Base-by-base conservation (phyloP, 2,113 vertebrate genomes). In the Carassius gibelio region DNA sequence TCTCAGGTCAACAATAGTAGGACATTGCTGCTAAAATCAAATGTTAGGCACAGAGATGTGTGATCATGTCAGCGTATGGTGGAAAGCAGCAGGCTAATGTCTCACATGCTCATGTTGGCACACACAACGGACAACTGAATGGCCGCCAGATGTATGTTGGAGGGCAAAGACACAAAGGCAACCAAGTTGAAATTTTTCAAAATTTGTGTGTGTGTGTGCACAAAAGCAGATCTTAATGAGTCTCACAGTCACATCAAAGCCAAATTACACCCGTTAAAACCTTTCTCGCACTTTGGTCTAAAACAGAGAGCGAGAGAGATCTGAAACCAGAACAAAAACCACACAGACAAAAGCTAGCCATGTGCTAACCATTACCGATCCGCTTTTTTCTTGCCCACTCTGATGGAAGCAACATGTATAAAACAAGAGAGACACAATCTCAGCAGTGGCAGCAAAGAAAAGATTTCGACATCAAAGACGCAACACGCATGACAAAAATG, bases 341-440 rank as follows among this genome's bases (percentile, higher is more conserved):
- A 38, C 93, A 93, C 90, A 93, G 93, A 95, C 93, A 95, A 93
- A 95, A 92, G 92, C 89, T 86, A 84, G 88, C 92, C 95, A 95
- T 94, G 92, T 95, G 94, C 90, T 92, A 94, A 93, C 93, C 94
- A 94, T 95, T 95, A 95, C 81, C 88, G 86, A 92, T 91, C 90
- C 88, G 87, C 89, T 92, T 85, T 84, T 80, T 93, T 92, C 91
- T 85, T 84, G 88, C 92, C 89, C 88, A 88, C 90, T 78, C 84
- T 94, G 93, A 95, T 95, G 94, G 93, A 93, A 93, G 93, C 92
- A 93, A 89, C 93, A 94, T 94, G 94, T 93, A 93, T 89, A 88
- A 91, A 88, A 89, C 38, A 66, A 71, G 68, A 88, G 90, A 91
- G 85, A 88, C 87, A 92, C 90, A 92, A 91, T 93, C 90, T 93